Evolutionary conservation across 1,140 invertebrate genomes (phyloP), one percentile per base, ranked within the genome.

Genomic region (Linepithema humile): DNA sequence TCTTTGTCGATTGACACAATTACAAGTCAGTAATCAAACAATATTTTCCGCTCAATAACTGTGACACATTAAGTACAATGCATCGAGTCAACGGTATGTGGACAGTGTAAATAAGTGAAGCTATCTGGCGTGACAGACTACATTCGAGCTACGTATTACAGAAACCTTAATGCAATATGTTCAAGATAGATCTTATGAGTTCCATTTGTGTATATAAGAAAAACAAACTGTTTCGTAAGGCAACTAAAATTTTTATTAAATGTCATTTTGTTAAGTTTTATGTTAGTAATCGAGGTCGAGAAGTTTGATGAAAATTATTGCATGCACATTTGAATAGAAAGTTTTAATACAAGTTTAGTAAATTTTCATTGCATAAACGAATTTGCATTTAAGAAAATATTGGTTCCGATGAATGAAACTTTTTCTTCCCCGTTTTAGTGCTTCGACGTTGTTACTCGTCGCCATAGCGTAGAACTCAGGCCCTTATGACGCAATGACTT

Each of bases 401-500:
- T 9, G 67, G 29, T 69, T 43, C 55, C 20, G 60, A 48, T 7
- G 12, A 29, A 6, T 45, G 10, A 69, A 87, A 82, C 73, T 87
- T 77, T 80, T 88, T 84, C 53, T 12, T 1, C 10, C 12, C 10
- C 48, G 23, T 20, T 29, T 17, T 6, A 12, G 32, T 55, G 26
- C 35, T 55, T 72, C 80, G 82, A 72, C 84, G 57, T 20, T 70
- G 38, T 85, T 87, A 60, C 60, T 69, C 29, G 45, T 38, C 48
- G 45, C 48, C 23, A 29, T 29, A 38, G 43, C 59, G 12, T 55
- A 26, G 35, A 45, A 35, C 35, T 50, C 38, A 45, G 69, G 45
- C 83, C 72, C 82, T 83, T 88, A 88, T 77, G 77, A 88, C 83
- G 86, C 89, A 86, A 90, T 90, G 89, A 86, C 86, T 85, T 90